A percentile compares a stretch with the other conserved stretches of the same genome.
phyloP scores from a whole-genome alignment of 2,888 invertebrate species.

The Drosophila longiperda region DNA sequence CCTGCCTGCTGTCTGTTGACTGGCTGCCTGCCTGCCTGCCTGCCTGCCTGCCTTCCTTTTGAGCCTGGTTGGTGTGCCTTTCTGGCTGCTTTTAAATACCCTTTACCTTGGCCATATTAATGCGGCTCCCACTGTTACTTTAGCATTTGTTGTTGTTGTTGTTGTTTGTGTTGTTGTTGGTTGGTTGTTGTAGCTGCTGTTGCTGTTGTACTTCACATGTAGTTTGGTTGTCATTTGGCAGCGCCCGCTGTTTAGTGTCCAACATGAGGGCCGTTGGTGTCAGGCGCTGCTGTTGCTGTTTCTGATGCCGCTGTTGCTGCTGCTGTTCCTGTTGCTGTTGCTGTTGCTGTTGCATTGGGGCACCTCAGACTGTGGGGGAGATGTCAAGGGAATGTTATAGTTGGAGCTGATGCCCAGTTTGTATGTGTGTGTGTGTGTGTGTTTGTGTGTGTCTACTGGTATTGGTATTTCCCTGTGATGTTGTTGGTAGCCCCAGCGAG shows the following conservation, averaged over 20 bases:
- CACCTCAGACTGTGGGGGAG: conserved; percentile 15
- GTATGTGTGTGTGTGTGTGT: conserved; percentile 11
- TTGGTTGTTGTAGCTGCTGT: conserved; percentile 54
- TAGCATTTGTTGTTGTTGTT: conserved; percentile 43
- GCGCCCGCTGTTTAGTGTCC: conserved; percentile 81
- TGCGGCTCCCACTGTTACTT: conserved; percentile 78
- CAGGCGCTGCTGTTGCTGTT: conserved; percentile 60
- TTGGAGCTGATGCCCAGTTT: conserved; percentile 21
- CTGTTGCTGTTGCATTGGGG: conserved; percentile 32
- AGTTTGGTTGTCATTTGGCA: conserved; percentile 82
- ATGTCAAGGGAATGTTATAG: conserved; percentile 12
- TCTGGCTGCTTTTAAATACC: conserved; percentile 76
- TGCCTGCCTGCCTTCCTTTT: conserved; percentile 26
- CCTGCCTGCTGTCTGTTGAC: conserved; percentile 5
- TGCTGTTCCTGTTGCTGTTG: conserved; percentile 30
- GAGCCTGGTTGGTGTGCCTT: conserved; percentile 47
- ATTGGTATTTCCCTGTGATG: conserved; percentile 70
- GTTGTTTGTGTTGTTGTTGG: conserved; percentile 39
- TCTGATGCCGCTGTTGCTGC: conserved; percentile 27
- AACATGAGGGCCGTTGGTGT: conserved; percentile 81
- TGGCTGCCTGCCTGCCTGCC: conserved; percentile 21
- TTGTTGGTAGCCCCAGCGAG: conserved; percentile 66
- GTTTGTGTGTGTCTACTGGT: conserved; percentile 33
- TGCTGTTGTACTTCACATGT: conserved; percentile 79
- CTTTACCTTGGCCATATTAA: conserved; percentile 79